Evolutionary conservation across 53 echinoderm and acorn worm species (phyloP), one percentile per base, ranked within the genome.

Genomic region (Holothuria scabra): DNA sequence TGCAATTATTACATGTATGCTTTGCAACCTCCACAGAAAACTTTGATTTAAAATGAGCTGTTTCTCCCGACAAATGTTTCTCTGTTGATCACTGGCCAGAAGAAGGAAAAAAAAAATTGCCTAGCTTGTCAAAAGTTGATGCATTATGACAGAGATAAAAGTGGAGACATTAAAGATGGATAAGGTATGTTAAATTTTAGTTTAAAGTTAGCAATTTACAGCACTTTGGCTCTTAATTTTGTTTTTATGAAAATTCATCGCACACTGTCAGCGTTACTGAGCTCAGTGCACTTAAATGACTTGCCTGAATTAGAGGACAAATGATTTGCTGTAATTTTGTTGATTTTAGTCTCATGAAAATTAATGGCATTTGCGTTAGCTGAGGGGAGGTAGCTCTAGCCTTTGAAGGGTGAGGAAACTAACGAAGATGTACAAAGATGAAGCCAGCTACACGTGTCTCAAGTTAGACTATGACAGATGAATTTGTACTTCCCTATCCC

Each of bases 201-300:
- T 72, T 72, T 72, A 72, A 72, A 72, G 44, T 72, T 72, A 44
- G 72, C 72, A 72, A 72, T 72, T 72, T 72, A 72, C 72, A 48
- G 72, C 72, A 72, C 72, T 72, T 72, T 72, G 48, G 72, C 37
- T 23, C 72, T 72, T 72, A 72, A 72, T 72, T 72, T 72, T 72
- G 44, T 72, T 72, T 72, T 72, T 72, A 72, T 72, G 72, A 72
- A 72, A 72, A 72, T 72, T 72, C 72, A 72, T 72, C 72, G 72
- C 72, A 72, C 46, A 72, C 72, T 72, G 72, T 72, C 72, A 72
- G 72, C 46, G 72, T 72, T 22, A 72, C 72, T 44, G 72, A 72
- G 72, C 48, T 48, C 72, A 25, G 72, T 72, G 72, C 72, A 72
- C 72, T 72, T 72, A 72, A 72, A 72, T 24, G 44, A 72, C 41